Conservation (phyloP, 2,113 vertebrate genomes). For the Dendropsophus ebraccatus region DNA sequence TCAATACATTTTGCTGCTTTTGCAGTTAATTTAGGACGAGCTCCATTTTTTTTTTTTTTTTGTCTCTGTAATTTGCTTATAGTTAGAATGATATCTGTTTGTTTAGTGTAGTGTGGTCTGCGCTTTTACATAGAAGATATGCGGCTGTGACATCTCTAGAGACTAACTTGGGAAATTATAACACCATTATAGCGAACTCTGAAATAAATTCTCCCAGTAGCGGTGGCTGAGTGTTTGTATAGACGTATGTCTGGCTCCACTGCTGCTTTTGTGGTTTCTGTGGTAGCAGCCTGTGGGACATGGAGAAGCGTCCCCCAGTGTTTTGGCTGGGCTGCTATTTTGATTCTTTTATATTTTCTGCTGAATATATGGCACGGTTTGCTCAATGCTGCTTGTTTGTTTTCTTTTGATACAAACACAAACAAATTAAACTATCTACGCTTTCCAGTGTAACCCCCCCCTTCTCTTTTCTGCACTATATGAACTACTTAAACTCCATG, state of each 20-base stretch:
- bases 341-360: conserved; percentile 36
- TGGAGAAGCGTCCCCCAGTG: conserved; percentile 22
- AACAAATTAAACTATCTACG: conserved; percentile 26
- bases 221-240: conserved; percentile 58
- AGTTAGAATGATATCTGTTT: conserved; percentile 46
- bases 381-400: background rate
- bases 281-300: conserved; percentile 56
- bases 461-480: background rate
- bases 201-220: conserved; percentile 59
- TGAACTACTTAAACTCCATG: background rate
- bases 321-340: conserved; percentile 47
- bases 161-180: conserved; percentile 52
- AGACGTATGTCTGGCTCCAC: conserved; percentile 61
- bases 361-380: conserved; percentile 19
- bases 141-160: conserved; percentile 48
- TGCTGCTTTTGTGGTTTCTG: conserved; percentile 59
- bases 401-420: conserved; percentile 22
- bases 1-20: background rate
- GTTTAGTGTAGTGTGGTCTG: conserved; percentile 36
- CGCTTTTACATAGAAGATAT: conserved; percentile 36
- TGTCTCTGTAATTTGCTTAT: conserved; percentile 33
- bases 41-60: conserved; percentile 5
- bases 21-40: background rate
- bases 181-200: conserved; percentile 49
- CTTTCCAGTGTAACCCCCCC: background rate